Conservation (phyloP, 2,888 invertebrate species). For the Raillietiella orientalis region DNA sequence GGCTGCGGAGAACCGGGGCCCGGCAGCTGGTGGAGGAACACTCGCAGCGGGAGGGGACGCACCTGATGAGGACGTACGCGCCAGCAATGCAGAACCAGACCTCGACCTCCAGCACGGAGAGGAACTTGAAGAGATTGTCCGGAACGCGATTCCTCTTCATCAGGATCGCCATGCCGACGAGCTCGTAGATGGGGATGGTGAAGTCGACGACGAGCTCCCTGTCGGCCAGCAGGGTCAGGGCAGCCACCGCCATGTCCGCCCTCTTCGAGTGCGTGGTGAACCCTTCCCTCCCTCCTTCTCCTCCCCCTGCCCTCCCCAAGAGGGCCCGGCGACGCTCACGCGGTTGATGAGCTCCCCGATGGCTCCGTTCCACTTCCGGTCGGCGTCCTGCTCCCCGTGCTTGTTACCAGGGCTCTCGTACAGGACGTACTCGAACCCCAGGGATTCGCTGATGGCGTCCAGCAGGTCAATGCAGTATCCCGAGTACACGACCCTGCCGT, state of each 20-base stretch:
- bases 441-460: slow-evolving; percentile 25
- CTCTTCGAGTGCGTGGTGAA: slow-evolving; percentile 26
- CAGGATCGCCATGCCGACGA: slow-evolving; percentile 68
- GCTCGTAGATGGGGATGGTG: slow-evolving; percentile 64
- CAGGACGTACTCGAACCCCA: slow-evolving; percentile 49
- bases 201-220: slow-evolving; percentile 66
- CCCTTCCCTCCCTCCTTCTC: too few species aligned
- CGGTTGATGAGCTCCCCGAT: slow-evolving; percentile 49
- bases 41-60: too few species aligned
- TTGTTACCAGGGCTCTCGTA: slow-evolving; percentile 24
- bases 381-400: slow-evolving; percentile 24
- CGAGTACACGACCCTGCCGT: slow-evolving; percentile 7
- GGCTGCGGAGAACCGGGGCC: slow-evolving; percentile 20
- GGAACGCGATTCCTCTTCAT: slow-evolving; percentile 30
- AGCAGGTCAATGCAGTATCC: slow-evolving; percentile 65
- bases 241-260: slow-evolving; percentile 46
- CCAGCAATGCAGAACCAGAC: slow-evolving; percentile 55
- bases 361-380: slow-evolving; percentile 48
- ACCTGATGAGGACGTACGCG: slow-evolving; percentile 31
- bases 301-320: too few species aligned
- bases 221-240: slow-evolving; percentile 64
- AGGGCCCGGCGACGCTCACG: slow-evolving; percentile 16
- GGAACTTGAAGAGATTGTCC: slow-evolving; percentile 61
- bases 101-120: slow-evolving; percentile 56
- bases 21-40: too few species aligned